phyloP scores from a whole-genome alignment of 2,888 invertebrate genomes.

The Philonicus albiceps region DNA sequence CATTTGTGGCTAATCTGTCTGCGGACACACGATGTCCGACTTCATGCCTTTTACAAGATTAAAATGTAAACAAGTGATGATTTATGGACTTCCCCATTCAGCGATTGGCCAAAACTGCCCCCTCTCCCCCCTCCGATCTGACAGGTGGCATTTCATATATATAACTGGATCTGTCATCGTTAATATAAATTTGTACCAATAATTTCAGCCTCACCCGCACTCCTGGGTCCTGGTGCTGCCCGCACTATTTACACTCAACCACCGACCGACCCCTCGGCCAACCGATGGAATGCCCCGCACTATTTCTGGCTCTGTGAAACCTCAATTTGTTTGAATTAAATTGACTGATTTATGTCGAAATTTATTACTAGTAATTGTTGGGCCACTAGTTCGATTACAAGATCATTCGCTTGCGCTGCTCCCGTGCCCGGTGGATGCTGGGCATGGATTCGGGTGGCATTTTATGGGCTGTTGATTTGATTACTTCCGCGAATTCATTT shows the following conservation, averaged over 20 bases:
- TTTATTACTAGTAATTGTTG: constrained; percentile 19
- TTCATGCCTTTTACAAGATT: constrained; percentile 24
- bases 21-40: constrained; percentile 25
- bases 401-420: neutral
- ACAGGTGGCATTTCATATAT: constrained; percentile 35
- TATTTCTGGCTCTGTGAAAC: constrained; percentile 10
- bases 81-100: constrained; percentile 18
- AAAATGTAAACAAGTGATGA: constrained; percentile 35
- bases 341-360: constrained; percentile 34
- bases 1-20: constrained; percentile 29
- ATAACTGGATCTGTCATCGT: constrained; percentile 30
- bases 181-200: constrained; percentile 18
- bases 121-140: constrained; percentile 15
- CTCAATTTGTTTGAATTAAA: constrained; percentile 36
- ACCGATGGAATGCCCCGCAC: neutral
- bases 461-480: neutral
- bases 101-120: too few species aligned
- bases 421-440: neutral
- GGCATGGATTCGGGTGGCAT: neutral
- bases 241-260: neutral
- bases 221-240: neutral
- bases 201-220: neutral
- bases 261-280: neutral
- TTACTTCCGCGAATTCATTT: neutral
- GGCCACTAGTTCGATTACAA: constrained; percentile 7